These are phyloP conservation scores for Hippocampus zosterae DNA, from an alignment of 2,113 vertebrate species.

Conservation along the genomic window DNA sequence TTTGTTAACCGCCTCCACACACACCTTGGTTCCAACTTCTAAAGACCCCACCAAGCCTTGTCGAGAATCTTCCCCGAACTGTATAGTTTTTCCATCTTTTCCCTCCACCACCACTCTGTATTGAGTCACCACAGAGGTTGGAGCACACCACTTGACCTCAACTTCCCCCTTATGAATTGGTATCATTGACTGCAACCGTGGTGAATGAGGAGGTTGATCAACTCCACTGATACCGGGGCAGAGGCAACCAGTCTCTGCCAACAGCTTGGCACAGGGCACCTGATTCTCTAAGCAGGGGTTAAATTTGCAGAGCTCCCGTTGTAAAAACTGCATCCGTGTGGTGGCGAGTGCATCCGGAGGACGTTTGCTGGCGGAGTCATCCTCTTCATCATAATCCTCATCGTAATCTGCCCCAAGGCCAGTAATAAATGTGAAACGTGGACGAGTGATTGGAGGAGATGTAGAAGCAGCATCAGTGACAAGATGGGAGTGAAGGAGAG, in stretches of 20 bases:
- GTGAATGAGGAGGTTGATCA: conserved; percentile 36
- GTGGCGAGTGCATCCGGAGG: background rate
- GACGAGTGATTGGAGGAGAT: conserved; percentile 31
- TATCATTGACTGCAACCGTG: conserved; percentile 43
- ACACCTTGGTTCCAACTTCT: conserved; percentile 61
- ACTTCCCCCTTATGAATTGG: conserved; percentile 39
- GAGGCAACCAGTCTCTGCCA: conserved; percentile 40
- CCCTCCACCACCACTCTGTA: conserved; percentile 62
- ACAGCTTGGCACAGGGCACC: conserved; percentile 47
- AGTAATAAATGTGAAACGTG: conserved; percentile 24
- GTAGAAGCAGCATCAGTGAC: conserved; percentile 26
- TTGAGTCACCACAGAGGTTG: conserved; percentile 57
- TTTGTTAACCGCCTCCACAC: conserved; percentile 65
- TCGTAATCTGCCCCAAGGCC: background rate
- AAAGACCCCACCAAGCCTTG: conserved; percentile 44
- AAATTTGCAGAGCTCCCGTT: conserved; percentile 37
- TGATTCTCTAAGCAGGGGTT: conserved; percentile 62
- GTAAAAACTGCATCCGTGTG: rapidly evolving
- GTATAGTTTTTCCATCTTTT: background rate
- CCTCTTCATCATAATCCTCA: background rate
- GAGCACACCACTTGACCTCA: conserved; percentile 72
- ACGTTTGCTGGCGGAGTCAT: background rate
- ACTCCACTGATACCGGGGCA: conserved; percentile 67
- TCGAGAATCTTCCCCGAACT: conserved; percentile 33
- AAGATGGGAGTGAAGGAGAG: conserved; percentile 24